A percentile compares a stretch with the other conserved stretches of the same genome.
These are phyloP conservation scores for Argyra leucocephala DNA, from an alignment of 2,888 invertebrate genomes.

Conservation along the genomic window DNA sequence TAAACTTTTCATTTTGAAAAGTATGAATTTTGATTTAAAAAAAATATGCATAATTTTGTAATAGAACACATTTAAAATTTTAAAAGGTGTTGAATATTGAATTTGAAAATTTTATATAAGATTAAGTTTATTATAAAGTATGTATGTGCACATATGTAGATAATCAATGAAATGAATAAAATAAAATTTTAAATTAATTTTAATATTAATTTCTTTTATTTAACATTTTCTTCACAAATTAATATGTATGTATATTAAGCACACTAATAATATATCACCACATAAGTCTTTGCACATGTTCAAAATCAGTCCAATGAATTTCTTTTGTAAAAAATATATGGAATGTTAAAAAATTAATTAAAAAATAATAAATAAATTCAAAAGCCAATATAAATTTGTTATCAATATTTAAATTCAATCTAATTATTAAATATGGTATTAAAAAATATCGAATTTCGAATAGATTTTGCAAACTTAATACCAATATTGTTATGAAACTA, in stretches of 20 bases:
- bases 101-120: no score
- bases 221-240: no score
- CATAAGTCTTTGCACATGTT: constrained; percentile 70
- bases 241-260: no score
- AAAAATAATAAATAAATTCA: constrained; percentile 57
- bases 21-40: no score
- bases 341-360: constrained; percentile 61
- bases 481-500: constrained; percentile 50
- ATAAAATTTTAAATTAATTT: not conserved
- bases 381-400: constrained; percentile 33
- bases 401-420: constrained; percentile 51
- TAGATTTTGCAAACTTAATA: constrained; percentile 71
- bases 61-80: no score
- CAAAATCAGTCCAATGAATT: constrained; percentile 66
- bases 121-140: no score
- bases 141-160: no score
- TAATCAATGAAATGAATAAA: not conserved
- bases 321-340: constrained; percentile 69
- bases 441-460: constrained; percentile 95
- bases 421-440: constrained; percentile 73
- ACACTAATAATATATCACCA: constrained; percentile 69
- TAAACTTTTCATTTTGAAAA: no score
- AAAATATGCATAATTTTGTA: no score
- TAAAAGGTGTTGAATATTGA: no score
- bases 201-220: not conserved